Evolutionary conservation across 2,113 vertebrate species (phyloP), one percentile per base, ranked within the genome.

Genomic region (Triplophysa dalaica): DNA sequence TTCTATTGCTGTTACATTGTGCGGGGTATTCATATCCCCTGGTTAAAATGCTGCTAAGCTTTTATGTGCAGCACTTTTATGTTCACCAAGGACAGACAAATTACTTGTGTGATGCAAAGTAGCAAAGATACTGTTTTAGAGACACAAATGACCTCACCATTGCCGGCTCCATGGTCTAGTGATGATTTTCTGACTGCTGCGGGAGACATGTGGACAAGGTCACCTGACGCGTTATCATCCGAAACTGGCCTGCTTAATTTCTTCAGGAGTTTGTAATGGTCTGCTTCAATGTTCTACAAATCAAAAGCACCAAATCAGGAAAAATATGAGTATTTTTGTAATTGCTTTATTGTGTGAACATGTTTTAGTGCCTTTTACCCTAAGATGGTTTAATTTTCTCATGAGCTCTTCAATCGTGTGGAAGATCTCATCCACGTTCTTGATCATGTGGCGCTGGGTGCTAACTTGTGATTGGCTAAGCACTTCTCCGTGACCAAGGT

Each of bases 341-440:
- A 6, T 38, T 38, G 33, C 6, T 38, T 7, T 38, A 38, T 38
- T 1, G 0, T 8, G 33, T 38, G 5, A 7, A 5, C 16, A 66
- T 14, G 13, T 45, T 16, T 63, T 22, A 41, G 22, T 50, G 33
- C 13, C 17, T 41, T 82, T 84, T 70, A 91, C 93, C 90, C 87
- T 88, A 16, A 94, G 86, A 65, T 85, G 85, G 2, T 89, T 86
- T 72, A 94, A 43, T 83, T 93, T 94, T 22, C 54, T 89, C 87
- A 85, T 91, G 86, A 94, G 8, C 69, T 86, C 85, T 65, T 93
- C 91, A 3, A 94, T 92, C 0, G 90, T 93, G 66, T 84, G 86
- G 76, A 93, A 92, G 77, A 94, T 91, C 83, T 91, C 90, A 3
- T 93, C 92, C 70, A 90, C 88, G 0, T 93, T 92, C 70, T 81